A percentile compares a stretch with the other conserved stretches of the same genome.
Conservation (phyloP, 2,888 invertebrate genomes). For the Rhopalosiphum nymphaeae region DNA sequence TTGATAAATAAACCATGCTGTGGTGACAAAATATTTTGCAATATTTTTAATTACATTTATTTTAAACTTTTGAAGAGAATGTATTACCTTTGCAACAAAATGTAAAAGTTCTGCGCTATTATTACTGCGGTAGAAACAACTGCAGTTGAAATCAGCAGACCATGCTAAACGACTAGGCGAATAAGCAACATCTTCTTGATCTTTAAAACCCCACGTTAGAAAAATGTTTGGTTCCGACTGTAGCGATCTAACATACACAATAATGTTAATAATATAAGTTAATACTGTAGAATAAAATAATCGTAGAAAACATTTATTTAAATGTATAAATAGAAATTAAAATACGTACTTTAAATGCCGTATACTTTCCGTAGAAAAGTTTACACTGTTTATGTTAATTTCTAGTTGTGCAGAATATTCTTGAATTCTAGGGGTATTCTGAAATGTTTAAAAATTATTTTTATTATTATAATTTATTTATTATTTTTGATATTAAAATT, state of each 20-base stretch:
- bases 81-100: constrained; percentile 42
- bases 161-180: constrained; percentile 53
- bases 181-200: constrained; percentile 62
- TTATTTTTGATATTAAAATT: neutral
- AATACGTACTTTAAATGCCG: constrained; percentile 47
- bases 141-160: constrained; percentile 51
- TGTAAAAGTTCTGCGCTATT: constrained; percentile 55
- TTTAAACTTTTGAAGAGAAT: neutral
- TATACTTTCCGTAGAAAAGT: constrained; percentile 46
- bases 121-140: constrained; percentile 58
- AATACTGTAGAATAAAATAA: neutral
- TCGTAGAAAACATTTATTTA: neutral
- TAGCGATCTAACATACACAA: constrained; percentile 23
- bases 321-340: neutral
- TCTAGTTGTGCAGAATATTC: constrained; percentile 48
- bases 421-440: constrained; percentile 21
- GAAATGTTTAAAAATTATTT: constrained; percentile 9
- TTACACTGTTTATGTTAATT: constrained; percentile 40
- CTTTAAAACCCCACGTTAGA: constrained; percentile 62
- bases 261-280: neutral
- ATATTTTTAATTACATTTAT: neutral
- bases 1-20: constrained; percentile 61
- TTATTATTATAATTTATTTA: neutral
- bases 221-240: constrained; percentile 49
- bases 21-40: neutral